phyloP scores from a whole-genome alignment of 2,888 invertebrate genomes.

The Yponomeuta malinellus region DNA sequence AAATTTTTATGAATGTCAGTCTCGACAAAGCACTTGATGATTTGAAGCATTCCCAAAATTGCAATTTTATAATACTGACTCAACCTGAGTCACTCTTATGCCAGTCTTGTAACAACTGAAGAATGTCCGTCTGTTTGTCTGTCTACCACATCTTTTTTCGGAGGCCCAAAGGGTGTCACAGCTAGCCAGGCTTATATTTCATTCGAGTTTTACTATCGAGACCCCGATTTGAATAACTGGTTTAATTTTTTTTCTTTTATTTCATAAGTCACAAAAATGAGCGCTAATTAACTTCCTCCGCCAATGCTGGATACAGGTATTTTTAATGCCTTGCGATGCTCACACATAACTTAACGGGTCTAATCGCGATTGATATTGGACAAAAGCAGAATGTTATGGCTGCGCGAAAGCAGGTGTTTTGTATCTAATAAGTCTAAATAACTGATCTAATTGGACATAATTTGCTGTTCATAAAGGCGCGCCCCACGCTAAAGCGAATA shows the following conservation, averaged over 20 bases:
- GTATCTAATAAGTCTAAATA: not conserved
- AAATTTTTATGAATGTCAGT: too few relatives aligned
- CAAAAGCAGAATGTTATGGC: not conserved
- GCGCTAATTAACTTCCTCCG: not conserved
- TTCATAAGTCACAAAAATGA: not conserved
- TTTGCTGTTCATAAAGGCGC: not conserved
- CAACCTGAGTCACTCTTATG: not conserved
- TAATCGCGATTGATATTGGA: not conserved
- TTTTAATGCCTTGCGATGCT: too few relatives aligned
- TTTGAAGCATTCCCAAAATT: not conserved
- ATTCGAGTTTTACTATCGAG: not conserved
- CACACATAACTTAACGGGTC: too few relatives aligned
- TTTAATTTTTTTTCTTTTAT: not conserved
- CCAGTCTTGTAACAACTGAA: not conserved
- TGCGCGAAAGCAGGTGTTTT: constrained; percentile 3
- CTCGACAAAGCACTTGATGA: not conserved
- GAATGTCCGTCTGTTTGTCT: not conserved
- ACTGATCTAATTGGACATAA: constrained; percentile 12
- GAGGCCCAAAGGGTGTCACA: not conserved
- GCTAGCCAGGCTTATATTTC: not conserved
- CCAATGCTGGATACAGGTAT: not conserved
- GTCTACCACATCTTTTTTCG: not conserved
- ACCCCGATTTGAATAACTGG: not conserved
- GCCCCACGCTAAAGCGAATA: not conserved
- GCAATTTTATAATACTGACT: not conserved